Evolutionary conservation across 2,888 invertebrate genomes (phyloP), one percentile per base, ranked within the genome.

Genomic region (Tridacna gigas): DNA sequence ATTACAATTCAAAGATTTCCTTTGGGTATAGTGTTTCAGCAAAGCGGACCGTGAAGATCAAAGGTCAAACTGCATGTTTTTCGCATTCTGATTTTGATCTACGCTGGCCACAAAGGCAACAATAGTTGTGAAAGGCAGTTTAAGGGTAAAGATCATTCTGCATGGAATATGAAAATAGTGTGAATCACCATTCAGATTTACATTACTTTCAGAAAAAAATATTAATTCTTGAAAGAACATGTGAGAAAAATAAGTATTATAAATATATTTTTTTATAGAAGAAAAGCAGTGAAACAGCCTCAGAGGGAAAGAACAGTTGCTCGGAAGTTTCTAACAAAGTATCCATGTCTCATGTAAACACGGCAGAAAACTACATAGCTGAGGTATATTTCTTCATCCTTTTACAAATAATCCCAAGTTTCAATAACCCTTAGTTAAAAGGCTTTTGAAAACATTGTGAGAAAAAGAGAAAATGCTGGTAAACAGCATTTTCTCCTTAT

Each of bases 311-410:
- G 37, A 79, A 79, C 25, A 75, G 60, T 45, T 25, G 65, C 48
- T 79, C 79, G 26, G 86, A 80, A 56, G 83, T 86, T 7, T 81
- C 84, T 18, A 76, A 78, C 11, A 71, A 80, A 65, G 84, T 84
- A 12, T 82, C 80, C 22, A 80, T 82, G 60, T 76, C 80, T 45
- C 88, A 90, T 69, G 75, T 91, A n/a, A 89, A 88, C 61, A 88
- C 89, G 22, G 92, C 91, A 18, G 91, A 91, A 63, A 80, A 86
- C 71, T 92, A 91, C 48, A 83, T 92, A 15, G 82, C 88, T 37
- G 89, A 91, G 89, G 91, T 91, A 76, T 37, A 37, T 37, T 37
- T 37, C 37, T 37, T 37, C 37, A 37, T 4, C 7, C 37, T 37
- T 37, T 37, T 4, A 2, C 37, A 37, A 37, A 37, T 7, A 37